Percentiles rank a stretch among this genome's conserved stretches.
phyloP scores from a whole-genome alignment of 2,797 vertebrate genomes.

The Simalia tracyae region DNA sequence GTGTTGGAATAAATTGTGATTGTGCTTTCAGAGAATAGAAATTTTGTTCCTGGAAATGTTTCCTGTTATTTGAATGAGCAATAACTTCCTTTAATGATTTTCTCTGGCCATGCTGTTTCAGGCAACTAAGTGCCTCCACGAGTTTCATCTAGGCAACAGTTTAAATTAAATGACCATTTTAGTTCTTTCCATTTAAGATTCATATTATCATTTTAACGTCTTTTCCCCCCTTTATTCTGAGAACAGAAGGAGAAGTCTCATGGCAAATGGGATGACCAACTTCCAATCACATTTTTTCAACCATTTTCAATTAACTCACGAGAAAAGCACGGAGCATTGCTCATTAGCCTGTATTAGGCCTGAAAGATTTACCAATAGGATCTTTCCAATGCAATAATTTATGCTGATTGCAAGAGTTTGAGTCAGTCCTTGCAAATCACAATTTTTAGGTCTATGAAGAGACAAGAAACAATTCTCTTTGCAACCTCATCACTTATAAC shows the following conservation, averaged over 20 bases:
- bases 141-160: neutral
- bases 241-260: neutral
- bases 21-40: neutral
- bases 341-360: neutral
- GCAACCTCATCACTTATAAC: neutral
- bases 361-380: neutral
- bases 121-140: neutral
- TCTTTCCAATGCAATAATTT: neutral
- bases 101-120: neutral
- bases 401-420: neutral
- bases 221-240: neutral
- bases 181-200: neutral
- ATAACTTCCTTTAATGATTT: neutral
- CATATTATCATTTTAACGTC: neutral
- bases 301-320: neutral
- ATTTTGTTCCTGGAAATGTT: neutral
- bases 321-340: neutral
- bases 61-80: neutral
- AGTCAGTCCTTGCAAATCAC: neutral
- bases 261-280: neutral
- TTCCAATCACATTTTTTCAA: neutral
- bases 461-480: neutral
- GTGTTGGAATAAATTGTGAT: neutral
- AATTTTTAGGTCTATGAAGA: neutral
- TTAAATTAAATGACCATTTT: neutral